phyloP scores from a whole-genome alignment of 2,113 vertebrate genomes.

The Paradisaea rubra region DNA sequence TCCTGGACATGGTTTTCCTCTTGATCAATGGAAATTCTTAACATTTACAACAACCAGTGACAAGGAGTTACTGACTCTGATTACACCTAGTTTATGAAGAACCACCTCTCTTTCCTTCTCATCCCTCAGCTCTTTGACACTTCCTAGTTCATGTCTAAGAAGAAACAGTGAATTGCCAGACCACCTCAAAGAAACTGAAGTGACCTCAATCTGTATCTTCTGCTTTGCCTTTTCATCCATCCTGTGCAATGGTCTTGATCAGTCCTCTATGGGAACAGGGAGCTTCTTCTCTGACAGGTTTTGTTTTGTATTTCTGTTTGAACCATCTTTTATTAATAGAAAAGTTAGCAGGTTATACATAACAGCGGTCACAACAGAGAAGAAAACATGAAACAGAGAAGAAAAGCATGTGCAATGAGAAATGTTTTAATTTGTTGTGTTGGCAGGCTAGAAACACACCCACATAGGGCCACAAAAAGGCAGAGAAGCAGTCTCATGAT shows the following conservation, averaged over 20 bases:
- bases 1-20: not conserved
- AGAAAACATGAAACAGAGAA: not conserved
- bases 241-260: not conserved
- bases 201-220: not conserved
- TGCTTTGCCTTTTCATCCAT: not conserved
- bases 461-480: not conserved
- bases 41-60: not conserved
- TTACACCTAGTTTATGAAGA: not conserved
- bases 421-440: conserved; percentile 45
- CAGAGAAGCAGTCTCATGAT: not conserved
- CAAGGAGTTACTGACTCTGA: accelerated
- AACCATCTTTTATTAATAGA: not conserved
- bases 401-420: not conserved
- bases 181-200: not conserved
- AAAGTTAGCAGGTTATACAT: not conserved
- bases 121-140: not conserved
- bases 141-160: not conserved
- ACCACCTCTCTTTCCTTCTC: not conserved
- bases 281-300: not conserved
- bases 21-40: not conserved
- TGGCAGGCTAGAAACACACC: conserved; percentile 28
- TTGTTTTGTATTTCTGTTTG: not conserved
- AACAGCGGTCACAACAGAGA: not conserved
- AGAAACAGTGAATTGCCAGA: not conserved
- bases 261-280: not conserved